Evolutionary conservation across 2,888 invertebrate species (phyloP).

Genomic region (Eupithecia pulchellata): DNA sequence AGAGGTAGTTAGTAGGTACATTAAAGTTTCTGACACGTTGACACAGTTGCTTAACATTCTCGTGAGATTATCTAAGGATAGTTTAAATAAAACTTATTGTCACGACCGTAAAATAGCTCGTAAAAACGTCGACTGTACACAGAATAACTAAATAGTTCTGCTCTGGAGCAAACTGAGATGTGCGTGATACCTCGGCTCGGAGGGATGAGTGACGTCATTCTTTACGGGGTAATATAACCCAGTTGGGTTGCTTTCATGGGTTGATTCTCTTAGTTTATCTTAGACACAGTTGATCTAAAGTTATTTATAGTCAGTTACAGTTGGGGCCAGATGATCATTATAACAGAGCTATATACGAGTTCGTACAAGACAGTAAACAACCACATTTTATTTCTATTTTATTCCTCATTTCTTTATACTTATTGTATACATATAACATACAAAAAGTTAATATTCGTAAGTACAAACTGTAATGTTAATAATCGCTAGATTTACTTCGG

Average conservation of each 20-base stretch:
- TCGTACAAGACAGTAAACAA: no score
- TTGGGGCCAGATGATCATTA: background rate
- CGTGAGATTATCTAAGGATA: conserved; percentile 14
- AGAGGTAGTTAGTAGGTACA: background rate
- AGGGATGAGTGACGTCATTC: conserved; percentile 30
- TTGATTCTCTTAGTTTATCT: background rate
- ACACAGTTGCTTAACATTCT: background rate
- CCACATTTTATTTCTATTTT: no score
- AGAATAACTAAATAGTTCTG: no score
- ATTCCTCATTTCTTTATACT: no score
- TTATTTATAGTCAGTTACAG: background rate
- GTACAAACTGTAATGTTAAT: no score
- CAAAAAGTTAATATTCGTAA: no score
- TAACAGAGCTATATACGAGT: no score
- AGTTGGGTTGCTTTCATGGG: conserved; percentile 25
- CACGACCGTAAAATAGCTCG: conserved; percentile 44
- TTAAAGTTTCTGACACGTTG: background rate
- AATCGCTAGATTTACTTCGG: no score
- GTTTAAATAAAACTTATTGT: conserved; percentile 48
- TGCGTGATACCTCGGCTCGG: conserved; percentile 35
- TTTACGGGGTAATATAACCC: conserved; percentile 27
- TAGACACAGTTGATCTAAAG: background rate
- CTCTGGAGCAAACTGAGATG: conserved; percentile 35
- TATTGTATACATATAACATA: no score
- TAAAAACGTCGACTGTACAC: conserved; percentile 45